These are phyloP conservation scores for Condylostylus longicornis DNA, from an alignment of 1,140 invertebrate species.

Conservation along the genomic window DNA sequence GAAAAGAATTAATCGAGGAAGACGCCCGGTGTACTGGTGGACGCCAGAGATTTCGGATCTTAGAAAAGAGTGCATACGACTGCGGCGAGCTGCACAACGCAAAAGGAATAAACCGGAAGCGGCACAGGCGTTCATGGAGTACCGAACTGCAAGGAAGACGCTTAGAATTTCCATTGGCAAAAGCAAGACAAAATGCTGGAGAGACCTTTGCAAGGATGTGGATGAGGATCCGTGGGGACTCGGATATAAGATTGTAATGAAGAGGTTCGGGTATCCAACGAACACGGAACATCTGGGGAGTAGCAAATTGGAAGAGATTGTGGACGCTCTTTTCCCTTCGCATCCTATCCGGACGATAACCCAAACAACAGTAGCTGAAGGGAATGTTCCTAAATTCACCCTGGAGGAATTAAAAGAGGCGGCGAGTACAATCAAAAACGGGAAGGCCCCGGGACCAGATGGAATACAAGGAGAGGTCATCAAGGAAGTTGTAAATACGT, in stretches of 20 bases:
- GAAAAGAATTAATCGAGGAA: too few relatives aligned
- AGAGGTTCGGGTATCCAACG: background rate
- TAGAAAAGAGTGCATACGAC: too few relatives aligned
- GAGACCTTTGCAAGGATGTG: conserved; percentile 7
- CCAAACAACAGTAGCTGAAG: background rate
- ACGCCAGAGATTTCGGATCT: too few relatives aligned
- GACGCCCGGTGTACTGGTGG: too few relatives aligned
- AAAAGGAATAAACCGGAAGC: too few relatives aligned
- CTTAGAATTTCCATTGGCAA: conserved; percentile 9
- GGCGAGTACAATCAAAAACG: conserved; percentile 5
- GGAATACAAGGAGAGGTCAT: conserved; percentile 11
- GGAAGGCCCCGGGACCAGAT: conserved; percentile 15
- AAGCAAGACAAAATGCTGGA: conserved; percentile 7
- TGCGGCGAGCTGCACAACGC: too few relatives aligned
- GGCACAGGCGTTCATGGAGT: too few relatives aligned
- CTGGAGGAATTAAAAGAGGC: conserved; percentile 9
- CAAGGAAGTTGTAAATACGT: conserved; percentile 8
- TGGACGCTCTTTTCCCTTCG: conserved; percentile 1
- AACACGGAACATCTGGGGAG: background rate
- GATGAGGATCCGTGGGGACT: conserved; percentile 11
- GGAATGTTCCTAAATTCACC: conserved; percentile 7
- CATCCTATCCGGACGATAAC: background rate
- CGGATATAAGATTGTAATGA: conserved; percentile 12
- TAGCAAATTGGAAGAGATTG: background rate
- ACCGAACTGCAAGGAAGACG: conserved; percentile 3